Base-by-base conservation (phyloP, 2,888 invertebrate species). In the Gerris lacustris region DNA sequence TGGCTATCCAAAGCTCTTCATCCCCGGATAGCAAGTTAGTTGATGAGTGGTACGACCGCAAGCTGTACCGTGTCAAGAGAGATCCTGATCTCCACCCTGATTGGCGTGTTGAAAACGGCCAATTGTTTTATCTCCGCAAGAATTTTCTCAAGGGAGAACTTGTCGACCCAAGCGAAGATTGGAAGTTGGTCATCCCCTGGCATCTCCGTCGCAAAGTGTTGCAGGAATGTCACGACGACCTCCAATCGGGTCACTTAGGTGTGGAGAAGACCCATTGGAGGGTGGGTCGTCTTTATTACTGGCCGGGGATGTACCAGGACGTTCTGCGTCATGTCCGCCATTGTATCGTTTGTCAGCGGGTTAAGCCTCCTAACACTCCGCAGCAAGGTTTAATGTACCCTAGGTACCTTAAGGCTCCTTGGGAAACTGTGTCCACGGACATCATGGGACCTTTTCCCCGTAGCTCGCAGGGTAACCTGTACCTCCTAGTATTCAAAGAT, bases 371-470 rank as follows among this genome's bases (percentile, higher is more conserved):
- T 31, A 70, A 70, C 31, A 66, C 67, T 6, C 15, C 67, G 5
- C 70, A 66, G 0, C 5, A 55, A n/a, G n/a, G n/a, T n/a, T 6
- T 70, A 15, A 70, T 70, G 67, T 67, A 62, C 7, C 68, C 71
- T 45, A 44, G 68, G 6, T 70, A 45, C 62, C 44, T 66, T n/a
- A 71, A 74, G 68, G 72, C 70, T 71, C 67, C 71, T 71, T 70
- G 73, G 72, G 69, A 74, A 69, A 71, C 73, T 71, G 70, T 75
- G 62, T 67, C 71, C 9, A 66, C 72, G 0, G 79, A 79, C 67
- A 45, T 79, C 1, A 73, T 79, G 17, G 78, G 77, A 9, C 79
- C 78, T 4, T 72, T 78, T 7, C 78, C 78, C 0, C 66, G 76
- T 1, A 78, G 77, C 9, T 71, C 67, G 2, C 73, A 74, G 68